phyloP scores from a whole-genome alignment of 2,797 vertebrate species.

The Cossypha dichroa region DNA sequence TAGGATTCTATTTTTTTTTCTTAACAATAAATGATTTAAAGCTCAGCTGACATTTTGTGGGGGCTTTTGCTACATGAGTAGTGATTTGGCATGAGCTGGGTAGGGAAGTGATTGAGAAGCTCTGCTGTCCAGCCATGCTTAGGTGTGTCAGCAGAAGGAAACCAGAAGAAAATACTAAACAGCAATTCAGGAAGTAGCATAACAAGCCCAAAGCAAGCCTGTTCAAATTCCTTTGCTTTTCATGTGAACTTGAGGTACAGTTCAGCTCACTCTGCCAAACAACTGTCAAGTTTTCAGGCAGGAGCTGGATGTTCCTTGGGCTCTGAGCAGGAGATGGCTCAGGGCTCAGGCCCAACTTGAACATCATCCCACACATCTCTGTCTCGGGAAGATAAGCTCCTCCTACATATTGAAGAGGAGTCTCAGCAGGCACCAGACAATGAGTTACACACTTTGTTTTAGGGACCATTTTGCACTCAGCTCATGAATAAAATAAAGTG shows the following conservation, averaged over 20 bases:
- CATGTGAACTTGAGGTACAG: not conserved
- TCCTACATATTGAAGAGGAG: not conserved
- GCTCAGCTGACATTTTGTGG: not conserved
- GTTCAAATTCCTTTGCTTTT: not conserved
- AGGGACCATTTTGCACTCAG: not conserved
- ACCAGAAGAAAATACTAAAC: not conserved
- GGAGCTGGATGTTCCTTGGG: not conserved
- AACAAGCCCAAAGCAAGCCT: not conserved
- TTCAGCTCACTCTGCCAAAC: not conserved
- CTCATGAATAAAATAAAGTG: not conserved
- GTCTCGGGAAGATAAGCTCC: not conserved
- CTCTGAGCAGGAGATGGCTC: not conserved
- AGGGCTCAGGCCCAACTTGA: not conserved
- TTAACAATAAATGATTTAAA: not conserved
- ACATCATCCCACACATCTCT: rapidly evolving
- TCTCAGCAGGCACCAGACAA: not conserved
- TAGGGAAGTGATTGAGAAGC: not conserved
- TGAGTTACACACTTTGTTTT: not conserved
- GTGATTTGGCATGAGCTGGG: not conserved
- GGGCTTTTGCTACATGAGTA: not conserved
- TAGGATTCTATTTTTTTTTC: not conserved
- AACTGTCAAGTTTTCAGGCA: not conserved
- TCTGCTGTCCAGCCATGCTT: not conserved
- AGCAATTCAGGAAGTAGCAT: not conserved
- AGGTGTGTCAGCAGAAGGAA: not conserved